Evolutionary conservation across 2,888 invertebrate genomes (phyloP), one percentile per base, ranked within the genome.

Genomic region (Melanargia galathea): DNA sequence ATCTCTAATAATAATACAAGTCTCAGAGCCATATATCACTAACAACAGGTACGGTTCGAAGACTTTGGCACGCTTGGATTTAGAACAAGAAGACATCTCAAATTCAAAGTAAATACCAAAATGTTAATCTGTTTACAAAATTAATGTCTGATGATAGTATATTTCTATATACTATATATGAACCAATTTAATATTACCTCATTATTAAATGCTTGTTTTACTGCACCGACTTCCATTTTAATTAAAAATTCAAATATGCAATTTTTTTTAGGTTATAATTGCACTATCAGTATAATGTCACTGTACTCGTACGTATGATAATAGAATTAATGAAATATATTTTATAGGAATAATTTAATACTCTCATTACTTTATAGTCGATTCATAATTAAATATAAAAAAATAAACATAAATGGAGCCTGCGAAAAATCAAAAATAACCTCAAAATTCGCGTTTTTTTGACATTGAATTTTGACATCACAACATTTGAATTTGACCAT

Each of bases 181-280:
- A 30, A 30, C 1, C 13, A 13, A 38, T 13, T 1, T 2, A 16
- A 10, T 24, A 67, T 68, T 65, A 90, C 91, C 83, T 91, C 90
- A 75, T 87, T 91, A 71, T 91, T 91, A 70, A 88, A 90, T 0
- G 87, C 90, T 72, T 90, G 90, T 79, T 90, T 90, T 11, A 91
- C 90, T 30, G 91, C 91, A 26, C 91, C 91, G 52, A 90, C 83
- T 79, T 91, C 91, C 91, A 91, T 91, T 75, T 71, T 80, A n/a
- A 18, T 26, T 43, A 33, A 22, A 49, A 24, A 16, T 11, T 46
- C 22, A 33, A 43, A 0, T n/a, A 49, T 4, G 8, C n/a, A 10
- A 51, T 16, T 2, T 49, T 30, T 30, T 30, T 51, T 7, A 40
- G 49, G 49, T 51, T 60, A 60, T 51, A 16, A n/a, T 11, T 45